Conservation (phyloP, 2,113 vertebrate species). For the Mus spicilegus region DNA sequence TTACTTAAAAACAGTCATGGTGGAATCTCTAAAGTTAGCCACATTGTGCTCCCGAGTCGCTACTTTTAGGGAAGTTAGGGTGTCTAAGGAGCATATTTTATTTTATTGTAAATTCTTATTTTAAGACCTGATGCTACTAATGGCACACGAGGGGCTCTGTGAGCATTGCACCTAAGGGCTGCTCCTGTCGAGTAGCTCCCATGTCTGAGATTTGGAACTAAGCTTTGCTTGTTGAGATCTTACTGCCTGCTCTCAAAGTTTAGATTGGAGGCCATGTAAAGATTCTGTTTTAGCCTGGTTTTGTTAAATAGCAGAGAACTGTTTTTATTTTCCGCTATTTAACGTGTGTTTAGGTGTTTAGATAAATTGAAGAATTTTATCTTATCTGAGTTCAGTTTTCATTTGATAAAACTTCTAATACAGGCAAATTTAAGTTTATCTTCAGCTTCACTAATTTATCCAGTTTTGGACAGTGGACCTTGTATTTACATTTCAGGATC, state of each 20-base stretch:
- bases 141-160: background rate
- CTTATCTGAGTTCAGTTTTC: conserved; percentile 38
- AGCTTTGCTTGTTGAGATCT: background rate
- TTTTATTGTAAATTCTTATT: conserved; percentile 3
- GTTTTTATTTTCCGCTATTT: background rate
- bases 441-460: conserved; percentile 32
- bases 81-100: background rate
- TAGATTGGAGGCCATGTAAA: background rate
- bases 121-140: background rate
- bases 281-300: background rate
- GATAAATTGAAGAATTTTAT: background rate
- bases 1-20: background rate
- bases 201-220: background rate
- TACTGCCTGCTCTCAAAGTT: background rate
- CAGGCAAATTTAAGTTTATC: conserved; percentile 33
- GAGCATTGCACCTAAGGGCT: background rate
- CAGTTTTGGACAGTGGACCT: background rate
- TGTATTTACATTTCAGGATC: background rate
- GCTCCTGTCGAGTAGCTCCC: conserved; percentile 1
- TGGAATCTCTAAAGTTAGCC: background rate
- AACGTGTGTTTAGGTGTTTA: background rate
- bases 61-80: conserved; percentile 16
- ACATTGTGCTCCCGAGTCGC: background rate
- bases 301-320: background rate
- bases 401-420: conserved; percentile 24